Evolutionary conservation across 1,140 invertebrate species (phyloP), one percentile per base, ranked within the genome.

Genomic region (Matsumurasca onukii): DNA sequence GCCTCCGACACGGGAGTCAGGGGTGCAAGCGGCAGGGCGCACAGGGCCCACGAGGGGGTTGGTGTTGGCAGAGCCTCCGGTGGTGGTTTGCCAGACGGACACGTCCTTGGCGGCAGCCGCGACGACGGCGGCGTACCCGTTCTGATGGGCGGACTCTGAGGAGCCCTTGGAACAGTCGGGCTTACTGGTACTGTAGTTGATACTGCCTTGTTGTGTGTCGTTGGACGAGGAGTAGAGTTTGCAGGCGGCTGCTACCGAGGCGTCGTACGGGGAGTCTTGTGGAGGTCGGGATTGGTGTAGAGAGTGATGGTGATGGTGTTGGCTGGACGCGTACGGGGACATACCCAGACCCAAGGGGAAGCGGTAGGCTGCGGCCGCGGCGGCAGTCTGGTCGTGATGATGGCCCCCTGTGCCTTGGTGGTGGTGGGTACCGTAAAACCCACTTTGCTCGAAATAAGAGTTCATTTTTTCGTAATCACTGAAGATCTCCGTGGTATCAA

Each of bases 401-500:
- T 87, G 87, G 9, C 87, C 85, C 20, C 87, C 84, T 51, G 86
- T 84, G 57, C 85, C 82, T 70, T 87, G 84, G 76, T 90, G 88
- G 77, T 92, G 91, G 74, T 91, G 90, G 74, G 90, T 87, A 69
- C 92, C 92, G 82, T 95, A 95, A 85, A 95, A 95, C 80, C 93
- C 92, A 80, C 90, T 89, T 83, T 95, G 93, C 82, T 95, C 93
- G 80, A 95, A 97, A 82, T 95, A 96, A 77, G 93, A 94, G 88
- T 95, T 95, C 94, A 95, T 96, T 83, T 82, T 86, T 80, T 76
- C 76, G 76, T 75, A 77, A 31, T 68, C 67, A 34, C 34, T 59
- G 39, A 63, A 69, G 45, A 62, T 69, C 67, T 59, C 61, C 67
- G 57, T 61, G 20, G 24, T 68, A 24, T 17, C 20, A 25, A 34